phyloP scores from a whole-genome alignment of 2,888 invertebrate species.

The Rotaria sp. region DNA sequence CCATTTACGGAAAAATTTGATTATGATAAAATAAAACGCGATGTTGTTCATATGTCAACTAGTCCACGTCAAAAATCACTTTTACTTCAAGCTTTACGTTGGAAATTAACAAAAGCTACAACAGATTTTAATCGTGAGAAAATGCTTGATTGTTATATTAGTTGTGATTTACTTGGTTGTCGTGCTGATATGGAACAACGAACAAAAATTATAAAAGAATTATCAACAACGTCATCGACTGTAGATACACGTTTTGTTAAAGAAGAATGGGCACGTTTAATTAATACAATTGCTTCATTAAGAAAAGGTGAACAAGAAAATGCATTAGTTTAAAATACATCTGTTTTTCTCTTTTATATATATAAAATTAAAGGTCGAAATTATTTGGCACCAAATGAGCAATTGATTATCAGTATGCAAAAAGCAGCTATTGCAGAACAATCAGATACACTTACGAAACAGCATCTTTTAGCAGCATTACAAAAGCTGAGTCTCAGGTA shows the following conservation, averaged over 20 bases:
- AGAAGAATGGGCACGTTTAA: slow-evolving; percentile 62
- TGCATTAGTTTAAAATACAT: no score
- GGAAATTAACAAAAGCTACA: slow-evolving; percentile 53
- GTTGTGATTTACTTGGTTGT: slow-evolving; percentile 54
- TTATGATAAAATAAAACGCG: slow-evolving; percentile 53
- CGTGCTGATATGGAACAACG: slow-evolving; percentile 47
- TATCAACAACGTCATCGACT: slow-evolving; percentile 43
- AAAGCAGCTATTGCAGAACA: slow-evolving; percentile 50
- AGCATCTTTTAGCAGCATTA: slow-evolving; percentile 64
- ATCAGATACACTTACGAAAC: slow-evolving; percentile 59
- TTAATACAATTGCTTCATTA: slow-evolving; percentile 64
- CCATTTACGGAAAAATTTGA: slow-evolving; percentile 50
- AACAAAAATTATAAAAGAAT: slow-evolving; percentile 48
- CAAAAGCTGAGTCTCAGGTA: slow-evolving; percentile 65
- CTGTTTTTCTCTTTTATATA: neutral
- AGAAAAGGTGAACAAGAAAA: slow-evolving; percentile 58
- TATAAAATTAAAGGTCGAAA: slow-evolving; percentile 46
- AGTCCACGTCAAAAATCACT: slow-evolving; percentile 54
- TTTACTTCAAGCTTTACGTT: slow-evolving; percentile 63
- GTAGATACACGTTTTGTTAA: slow-evolving; percentile 46
- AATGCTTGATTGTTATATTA: slow-evolving; percentile 50
- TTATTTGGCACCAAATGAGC: slow-evolving; percentile 51
- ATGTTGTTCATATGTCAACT: slow-evolving; percentile 45
- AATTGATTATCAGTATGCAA: slow-evolving; percentile 51
- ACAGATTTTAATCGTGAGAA: slow-evolving; percentile 46